Evolutionary conservation across 2,113 vertebrate species (phyloP).

Genomic region (Taurulus bubalis): DNA sequence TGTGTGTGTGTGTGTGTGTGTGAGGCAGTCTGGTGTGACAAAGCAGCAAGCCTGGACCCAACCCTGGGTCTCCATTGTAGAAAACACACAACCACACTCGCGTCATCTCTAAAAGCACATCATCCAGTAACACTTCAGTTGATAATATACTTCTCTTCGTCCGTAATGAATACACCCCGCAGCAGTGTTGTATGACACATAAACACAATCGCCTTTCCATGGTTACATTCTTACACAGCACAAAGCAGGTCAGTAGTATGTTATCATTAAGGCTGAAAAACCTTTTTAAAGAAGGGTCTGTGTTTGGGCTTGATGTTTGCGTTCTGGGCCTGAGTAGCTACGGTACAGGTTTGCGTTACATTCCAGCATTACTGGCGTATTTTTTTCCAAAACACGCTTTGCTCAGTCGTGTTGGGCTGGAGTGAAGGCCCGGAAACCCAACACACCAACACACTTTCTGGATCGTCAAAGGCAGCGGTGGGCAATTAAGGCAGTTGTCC

Average conservation of each 20-base stretch:
- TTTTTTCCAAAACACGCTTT: slow-evolving; percentile 8
- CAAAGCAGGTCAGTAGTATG: slow-evolving; percentile 34
- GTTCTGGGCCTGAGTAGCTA: slow-evolving; percentile 68
- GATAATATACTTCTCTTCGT: slow-evolving; percentile 38
- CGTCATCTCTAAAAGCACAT: slow-evolving; percentile 34
- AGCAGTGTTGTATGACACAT: slow-evolving; percentile 4
- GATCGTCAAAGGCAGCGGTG: slow-evolving; percentile 81
- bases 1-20: slow-evolving; percentile 1
- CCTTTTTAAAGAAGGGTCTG: slow-evolving; percentile 19
- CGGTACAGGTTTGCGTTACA: slow-evolving; percentile 54
- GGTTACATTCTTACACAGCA: slow-evolving; percentile 31
- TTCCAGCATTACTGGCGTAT: slow-evolving; percentile 38
- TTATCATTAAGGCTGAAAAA: slow-evolving; percentile 66
- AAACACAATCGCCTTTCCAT: slow-evolving; percentile 23
- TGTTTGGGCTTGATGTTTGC: slow-evolving; percentile 23
- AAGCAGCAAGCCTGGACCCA: slow-evolving; percentile 72
- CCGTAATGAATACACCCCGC: slow-evolving; percentile 30
- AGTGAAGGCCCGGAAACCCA: slow-evolving; percentile 39
- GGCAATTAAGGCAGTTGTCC: slow-evolving; percentile 83
- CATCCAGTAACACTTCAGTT: slow-evolving; percentile 19
- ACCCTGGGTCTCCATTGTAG: slow-evolving; percentile 55
- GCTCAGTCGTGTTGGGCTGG: slow-evolving; percentile 40
- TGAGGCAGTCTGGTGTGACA: slow-evolving; percentile 78
- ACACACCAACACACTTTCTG: slow-evolving; percentile 50
- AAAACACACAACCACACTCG: slow-evolving; percentile 54